A percentile compares a stretch with the other conserved stretches of the same genome.
These are phyloP conservation scores for Sphecodes monilicornis DNA, from an alignment of 2,888 invertebrate genomes.

Conservation along the genomic window DNA sequence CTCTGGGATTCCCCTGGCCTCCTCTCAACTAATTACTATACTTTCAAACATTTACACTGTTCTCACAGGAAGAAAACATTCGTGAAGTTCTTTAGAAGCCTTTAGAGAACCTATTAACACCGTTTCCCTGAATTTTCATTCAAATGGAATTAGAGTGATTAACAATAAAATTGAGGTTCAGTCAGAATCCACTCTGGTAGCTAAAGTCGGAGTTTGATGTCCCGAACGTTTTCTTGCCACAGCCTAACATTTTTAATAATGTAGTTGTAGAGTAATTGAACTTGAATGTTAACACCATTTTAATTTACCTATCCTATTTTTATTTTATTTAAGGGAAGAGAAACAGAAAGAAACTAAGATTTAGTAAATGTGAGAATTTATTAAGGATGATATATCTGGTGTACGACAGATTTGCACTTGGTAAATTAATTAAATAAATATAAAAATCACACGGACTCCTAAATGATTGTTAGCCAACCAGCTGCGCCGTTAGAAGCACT, in stretches of 20 bases:
- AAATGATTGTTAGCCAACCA: slow-evolving; percentile 67
- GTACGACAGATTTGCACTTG: slow-evolving; percentile 58
- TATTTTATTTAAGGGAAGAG: background rate
- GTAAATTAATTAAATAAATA: slow-evolving; percentile 76
- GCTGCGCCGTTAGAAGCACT: slow-evolving; percentile 56
- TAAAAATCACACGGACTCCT: slow-evolving; percentile 69
- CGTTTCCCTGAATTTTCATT: background rate
- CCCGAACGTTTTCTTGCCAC: no score
- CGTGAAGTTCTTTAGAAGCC: background rate
- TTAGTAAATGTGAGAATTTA: slow-evolving; percentile 75
- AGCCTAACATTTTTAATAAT: background rate
- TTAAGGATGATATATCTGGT: slow-evolving; percentile 69
- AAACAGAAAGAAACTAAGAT: slow-evolving; percentile 10
- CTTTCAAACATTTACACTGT: background rate
- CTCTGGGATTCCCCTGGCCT: background rate
- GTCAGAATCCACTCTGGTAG: no score
- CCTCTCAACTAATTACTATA: background rate
- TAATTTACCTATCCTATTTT: background rate
- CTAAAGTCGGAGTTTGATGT: background rate
- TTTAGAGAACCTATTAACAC: background rate
- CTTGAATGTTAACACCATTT: background rate
- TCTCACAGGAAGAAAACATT: background rate
- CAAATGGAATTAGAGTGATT: background rate
- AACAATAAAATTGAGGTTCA: no score
- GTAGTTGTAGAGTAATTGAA: background rate